phyloP scores from a whole-genome alignment of 2,797 vertebrate species.

The Natrix natrix region DNA sequence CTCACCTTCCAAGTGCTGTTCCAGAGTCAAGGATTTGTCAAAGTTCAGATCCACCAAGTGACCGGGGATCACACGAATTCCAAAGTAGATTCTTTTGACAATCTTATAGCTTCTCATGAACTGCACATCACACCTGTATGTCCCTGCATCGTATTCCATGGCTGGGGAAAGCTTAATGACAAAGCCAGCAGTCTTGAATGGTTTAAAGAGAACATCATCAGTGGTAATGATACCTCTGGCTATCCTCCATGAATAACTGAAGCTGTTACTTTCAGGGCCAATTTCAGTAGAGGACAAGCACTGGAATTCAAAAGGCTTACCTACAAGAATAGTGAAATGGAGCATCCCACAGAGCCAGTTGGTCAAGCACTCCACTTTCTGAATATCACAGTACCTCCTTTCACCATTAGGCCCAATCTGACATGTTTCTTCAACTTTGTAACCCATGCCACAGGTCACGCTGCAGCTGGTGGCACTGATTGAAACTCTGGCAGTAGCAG shows the following conservation, averaged over 20 bases:
- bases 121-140: conserved; percentile 84
- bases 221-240: conserved; percentile 82
- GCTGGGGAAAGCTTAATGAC: conserved; percentile 54
- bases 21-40: conserved; percentile 58
- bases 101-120: conserved; percentile 54
- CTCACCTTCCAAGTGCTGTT: conserved; percentile 53
- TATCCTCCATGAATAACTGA: conserved; percentile 74
- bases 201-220: conserved; percentile 73
- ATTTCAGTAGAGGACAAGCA: conserved; percentile 73
- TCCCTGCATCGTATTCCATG: conserved; percentile 81
- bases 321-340: conserved; percentile 66
- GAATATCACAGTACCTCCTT: conserved; percentile 62
- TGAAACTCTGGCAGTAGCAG: conserved; percentile 49
- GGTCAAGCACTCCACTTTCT: conserved; percentile 68
- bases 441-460: conserved; percentile 82
- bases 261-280: conserved; percentile 62
- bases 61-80: conserved; percentile 75
- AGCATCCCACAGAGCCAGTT: conserved; percentile 82
- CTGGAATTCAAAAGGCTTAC: conserved; percentile 71
- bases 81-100: conserved; percentile 83
- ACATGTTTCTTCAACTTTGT: conserved; percentile 77
- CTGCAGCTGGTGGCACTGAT: conserved; percentile 77
- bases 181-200: conserved; percentile 42
- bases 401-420: conserved; percentile 53
- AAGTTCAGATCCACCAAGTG: conserved; percentile 75